Conservation (phyloP, 53 echinoderm and acorn worm species). For the Apostichopus leukothele region DNA sequence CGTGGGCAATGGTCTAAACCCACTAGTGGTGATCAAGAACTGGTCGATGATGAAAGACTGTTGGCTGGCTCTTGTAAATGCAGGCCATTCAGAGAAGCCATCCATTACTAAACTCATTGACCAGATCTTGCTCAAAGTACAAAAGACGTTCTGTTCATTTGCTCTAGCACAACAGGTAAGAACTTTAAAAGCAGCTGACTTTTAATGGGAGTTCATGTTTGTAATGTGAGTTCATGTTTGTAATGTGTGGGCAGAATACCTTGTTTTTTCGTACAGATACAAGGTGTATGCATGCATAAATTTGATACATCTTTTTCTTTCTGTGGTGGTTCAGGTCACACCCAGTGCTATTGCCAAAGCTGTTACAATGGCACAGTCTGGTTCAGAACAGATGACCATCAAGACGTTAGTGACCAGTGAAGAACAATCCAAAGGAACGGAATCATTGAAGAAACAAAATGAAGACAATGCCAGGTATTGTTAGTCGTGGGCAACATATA, state of each 20-base stretch:
- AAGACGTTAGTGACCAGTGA: slow-evolving; percentile 26
- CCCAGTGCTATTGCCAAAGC: neutral
- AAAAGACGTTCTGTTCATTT: slow-evolving; percentile 69
- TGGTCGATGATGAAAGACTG: slow-evolving; percentile 73
- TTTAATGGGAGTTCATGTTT: too few relatives aligned
- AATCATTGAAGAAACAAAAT: slow-evolving; percentile 50
- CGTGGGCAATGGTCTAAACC: slow-evolving; percentile 57
- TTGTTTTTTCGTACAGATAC: too few relatives aligned
- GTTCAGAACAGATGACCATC: neutral
- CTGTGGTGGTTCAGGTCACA: neutral
- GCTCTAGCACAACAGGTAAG: slow-evolving; percentile 68
- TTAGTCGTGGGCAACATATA: too few relatives aligned
- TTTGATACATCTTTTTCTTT: neutral
- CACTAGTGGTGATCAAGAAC: slow-evolving; percentile 58
- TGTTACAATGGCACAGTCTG: neutral
- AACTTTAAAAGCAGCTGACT: too few relatives aligned
- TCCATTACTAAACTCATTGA: slow-evolving; percentile 91
- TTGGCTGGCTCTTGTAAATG: slow-evolving; percentile 84
- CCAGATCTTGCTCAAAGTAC: slow-evolving; percentile 67
- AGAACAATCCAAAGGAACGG: slow-evolving; percentile 54
- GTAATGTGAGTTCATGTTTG: too few relatives aligned
- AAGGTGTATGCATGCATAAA: too few relatives aligned
- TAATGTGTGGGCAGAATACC: too few relatives aligned
- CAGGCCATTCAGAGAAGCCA: slow-evolving; percentile 97
- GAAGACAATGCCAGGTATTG: slow-evolving; percentile 53